Evolutionary conservation across 2,888 invertebrate genomes (phyloP).

Genomic region (Agrilus cyanescens): DNA sequence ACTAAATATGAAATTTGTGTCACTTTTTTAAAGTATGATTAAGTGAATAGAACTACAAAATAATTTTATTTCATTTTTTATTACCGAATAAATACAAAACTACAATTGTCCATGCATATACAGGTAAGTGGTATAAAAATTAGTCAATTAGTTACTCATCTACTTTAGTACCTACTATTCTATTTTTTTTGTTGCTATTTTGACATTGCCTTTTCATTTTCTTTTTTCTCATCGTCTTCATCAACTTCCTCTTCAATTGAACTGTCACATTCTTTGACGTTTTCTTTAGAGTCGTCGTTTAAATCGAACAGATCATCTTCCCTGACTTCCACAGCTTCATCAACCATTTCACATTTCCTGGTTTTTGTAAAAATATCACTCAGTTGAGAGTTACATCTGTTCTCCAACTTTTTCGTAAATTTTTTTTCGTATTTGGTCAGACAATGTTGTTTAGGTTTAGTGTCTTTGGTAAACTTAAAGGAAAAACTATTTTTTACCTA

Average conservation of each 20-base stretch:
- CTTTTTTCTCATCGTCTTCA: slow-evolving; percentile 8
- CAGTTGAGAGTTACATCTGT: slow-evolving; percentile 18
- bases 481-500: not conserved
- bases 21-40: too few relatives aligned
- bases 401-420: slow-evolving; percentile 20
- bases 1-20: too few relatives aligned
- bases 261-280: slow-evolving; percentile 13
- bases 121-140: too few relatives aligned
- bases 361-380: slow-evolving; percentile 29
- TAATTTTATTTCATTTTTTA: too few relatives aligned
- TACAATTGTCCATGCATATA: too few relatives aligned
- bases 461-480: too few relatives aligned
- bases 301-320: slow-evolving; percentile 28
- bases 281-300: too few relatives aligned
- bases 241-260: not conserved
- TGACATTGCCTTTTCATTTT: slow-evolving; percentile 12
- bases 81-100: too few relatives aligned
- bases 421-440: slow-evolving; percentile 16
- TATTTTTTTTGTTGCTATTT: not conserved
- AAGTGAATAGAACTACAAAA: too few relatives aligned
- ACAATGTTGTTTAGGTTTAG: slow-evolving; percentile 3
- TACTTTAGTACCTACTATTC: too few relatives aligned
- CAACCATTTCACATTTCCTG: slow-evolving; percentile 35
- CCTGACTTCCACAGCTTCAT: slow-evolving; percentile 34
- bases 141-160: too few relatives aligned